Conservation (phyloP, 1,140 invertebrate genomes). For the Hormaphis cornu region DNA sequence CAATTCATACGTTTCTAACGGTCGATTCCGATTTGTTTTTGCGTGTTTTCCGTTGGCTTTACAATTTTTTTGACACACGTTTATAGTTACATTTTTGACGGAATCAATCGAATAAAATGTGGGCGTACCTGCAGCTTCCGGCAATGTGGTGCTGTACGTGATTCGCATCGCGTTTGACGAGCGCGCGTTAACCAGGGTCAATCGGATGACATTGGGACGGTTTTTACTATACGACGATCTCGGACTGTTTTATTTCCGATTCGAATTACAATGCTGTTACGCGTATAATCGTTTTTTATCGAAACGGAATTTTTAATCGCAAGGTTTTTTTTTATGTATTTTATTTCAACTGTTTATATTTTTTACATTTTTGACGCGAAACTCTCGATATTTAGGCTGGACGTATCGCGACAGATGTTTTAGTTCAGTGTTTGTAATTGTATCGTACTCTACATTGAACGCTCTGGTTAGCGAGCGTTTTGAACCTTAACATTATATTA, state of each 20-base stretch:
- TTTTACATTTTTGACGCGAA: too few species aligned
- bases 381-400: too few species aligned
- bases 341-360: neutral
- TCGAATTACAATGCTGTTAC: too few species aligned
- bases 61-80: too few species aligned
- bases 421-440: too few species aligned
- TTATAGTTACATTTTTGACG: neutral
- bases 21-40: too few species aligned
- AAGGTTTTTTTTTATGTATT: neutral
- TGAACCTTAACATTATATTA: too few species aligned
- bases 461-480: too few species aligned
- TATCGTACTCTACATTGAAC: too few species aligned
- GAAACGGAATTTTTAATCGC: neutral
- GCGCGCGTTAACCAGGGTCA: neutral
- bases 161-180: neutral
- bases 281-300: neutral
- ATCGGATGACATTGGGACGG: neutral
- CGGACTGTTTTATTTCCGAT: neutral
- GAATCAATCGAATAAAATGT: neutral
- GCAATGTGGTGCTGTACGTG: conserved; percentile 9
- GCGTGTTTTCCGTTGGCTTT: too few species aligned
- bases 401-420: too few species aligned
- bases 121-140: conserved; percentile 2
- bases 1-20: neutral
- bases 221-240: neutral